Evolutionary conservation across 2,797 vertebrate species (phyloP), one percentile per base, ranked within the genome.

Genomic region (Discoglossus pictus): DNA sequence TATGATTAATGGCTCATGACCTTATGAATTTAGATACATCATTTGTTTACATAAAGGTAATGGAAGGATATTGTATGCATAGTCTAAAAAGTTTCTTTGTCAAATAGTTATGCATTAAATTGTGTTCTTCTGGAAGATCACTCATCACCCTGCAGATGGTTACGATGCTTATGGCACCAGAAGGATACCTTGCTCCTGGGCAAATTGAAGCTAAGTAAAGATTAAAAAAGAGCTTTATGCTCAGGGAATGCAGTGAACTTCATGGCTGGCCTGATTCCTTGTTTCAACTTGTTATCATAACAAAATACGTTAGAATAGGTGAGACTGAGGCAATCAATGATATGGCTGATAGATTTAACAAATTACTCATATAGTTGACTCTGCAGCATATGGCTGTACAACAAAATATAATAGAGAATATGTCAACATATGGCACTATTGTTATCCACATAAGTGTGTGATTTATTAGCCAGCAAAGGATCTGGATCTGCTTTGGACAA

Each of bases 261-360:
- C 73, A 13, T 36, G 51, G 66, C 55, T 65, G 53, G 65, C 62
- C 54, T 27, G 6, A 20, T 48, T 73, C 69, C 56, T 44, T 24
- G 66, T 79, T 73, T 48, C 46, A 8, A 18, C 8, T 7, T 12
- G 35, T 67, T 77, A 60, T 47, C 36, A 63, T 31, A 35, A 17
- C 23, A 56, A 40, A 56, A 62, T 42, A 51, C 36, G 25, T 62
- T 56, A 69, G 61, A 35, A 52, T 24, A 40, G 27, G 75, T 74
- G 72, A 71, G 50, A 63, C 68, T 34, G 72, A 47, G 69, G 44
- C 73, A 75, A 80, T 79, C 56, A 68, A 69, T 77, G 75, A 78
- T 72, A 64, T 80, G 77, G 75, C 69, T 75, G 79, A 78, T 74
- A 80, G 80, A 82, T 79, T 72, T 65, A 73, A 73, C 60, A 78